phyloP scores from a whole-genome alignment of 2,113 vertebrate genomes.

The Pollimyrus isidori region DNA sequence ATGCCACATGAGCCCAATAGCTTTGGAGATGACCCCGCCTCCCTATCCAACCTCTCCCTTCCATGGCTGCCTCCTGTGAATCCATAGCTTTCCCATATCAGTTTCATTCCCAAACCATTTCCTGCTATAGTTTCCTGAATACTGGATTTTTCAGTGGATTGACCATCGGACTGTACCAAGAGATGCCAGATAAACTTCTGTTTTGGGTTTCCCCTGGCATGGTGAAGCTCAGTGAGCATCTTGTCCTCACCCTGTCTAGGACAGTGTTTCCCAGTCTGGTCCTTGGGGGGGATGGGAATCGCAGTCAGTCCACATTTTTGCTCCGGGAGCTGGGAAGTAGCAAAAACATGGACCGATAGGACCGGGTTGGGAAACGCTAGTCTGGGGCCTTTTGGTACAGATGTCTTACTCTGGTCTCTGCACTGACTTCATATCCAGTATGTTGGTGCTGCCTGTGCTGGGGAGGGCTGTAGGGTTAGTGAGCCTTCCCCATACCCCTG shows the following conservation, averaged over 20 bases:
- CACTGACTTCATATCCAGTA: background rate
- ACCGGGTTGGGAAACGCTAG: background rate
- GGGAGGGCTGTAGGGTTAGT: background rate
- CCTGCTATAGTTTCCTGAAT: background rate
- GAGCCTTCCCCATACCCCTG: background rate
- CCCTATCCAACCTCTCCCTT: background rate
- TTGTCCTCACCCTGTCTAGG: background rate
- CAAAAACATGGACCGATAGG: background rate
- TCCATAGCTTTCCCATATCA: background rate
- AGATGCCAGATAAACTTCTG: background rate
- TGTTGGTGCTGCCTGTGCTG: background rate
- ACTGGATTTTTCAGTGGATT: conserved; percentile 13
- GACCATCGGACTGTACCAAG: background rate
- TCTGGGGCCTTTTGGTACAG: background rate
- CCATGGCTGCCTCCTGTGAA: background rate
- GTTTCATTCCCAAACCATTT: background rate
- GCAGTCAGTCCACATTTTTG: background rate
- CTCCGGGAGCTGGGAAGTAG: background rate
- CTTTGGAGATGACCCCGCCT: background rate
- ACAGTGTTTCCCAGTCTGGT: background rate
- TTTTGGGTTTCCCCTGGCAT: background rate
- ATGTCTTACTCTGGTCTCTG: background rate
- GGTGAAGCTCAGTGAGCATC: background rate
- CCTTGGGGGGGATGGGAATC: background rate
- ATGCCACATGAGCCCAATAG: background rate